Base-by-base conservation (phyloP, 2,797 vertebrate genomes). In the Trachops cirrhosus region DNA sequence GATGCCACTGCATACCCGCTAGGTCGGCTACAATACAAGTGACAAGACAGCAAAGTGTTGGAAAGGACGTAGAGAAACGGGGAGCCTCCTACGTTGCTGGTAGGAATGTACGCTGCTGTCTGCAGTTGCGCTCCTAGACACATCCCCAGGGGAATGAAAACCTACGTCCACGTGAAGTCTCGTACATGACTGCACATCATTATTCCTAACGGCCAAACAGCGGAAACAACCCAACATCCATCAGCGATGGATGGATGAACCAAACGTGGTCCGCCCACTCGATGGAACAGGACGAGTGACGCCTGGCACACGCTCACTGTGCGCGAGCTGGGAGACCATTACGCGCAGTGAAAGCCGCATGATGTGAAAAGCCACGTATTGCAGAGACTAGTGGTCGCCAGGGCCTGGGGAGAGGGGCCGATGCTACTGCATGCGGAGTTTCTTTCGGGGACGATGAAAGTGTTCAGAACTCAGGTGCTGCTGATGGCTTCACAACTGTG, bases 171-270 rank as follows among this genome's bases (percentile, higher is more conserved):
- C 2, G n/a, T 16, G 46, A 50, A 83, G 75, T 52, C 50, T 0
- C 1, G 21, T 9, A 29, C 22, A 0, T 1, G 5, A 50, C 68
- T 14, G 9, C 24, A 19, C 1, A 10, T 50, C 4, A 7, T 15
- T 62, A 50, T 75, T 44, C 44, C 2, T 34, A 54, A 59, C 0
- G 67, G 87, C 15, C 29, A 29, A 3, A 22, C 26, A 21, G 18
- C 2, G 21, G 34, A 32, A 86, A 46, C 24, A 21, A 57, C 59
- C 26, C 59, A 83, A 22, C 11, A 46, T 46, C 46, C 26, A 6
- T 29, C 54, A 46, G 5, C 1, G 34, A 24, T 16, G 29, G 77
- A 9, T 2, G 24, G 32, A 68, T 15, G 39, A 46, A 79, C 21
- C 26, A 74, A 88, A 73, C 0, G 7, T 5, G 71, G 10, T 18